Evolutionary conservation across 1,140 invertebrate genomes (phyloP).

Genomic region (Bombus cullumanus): DNA sequence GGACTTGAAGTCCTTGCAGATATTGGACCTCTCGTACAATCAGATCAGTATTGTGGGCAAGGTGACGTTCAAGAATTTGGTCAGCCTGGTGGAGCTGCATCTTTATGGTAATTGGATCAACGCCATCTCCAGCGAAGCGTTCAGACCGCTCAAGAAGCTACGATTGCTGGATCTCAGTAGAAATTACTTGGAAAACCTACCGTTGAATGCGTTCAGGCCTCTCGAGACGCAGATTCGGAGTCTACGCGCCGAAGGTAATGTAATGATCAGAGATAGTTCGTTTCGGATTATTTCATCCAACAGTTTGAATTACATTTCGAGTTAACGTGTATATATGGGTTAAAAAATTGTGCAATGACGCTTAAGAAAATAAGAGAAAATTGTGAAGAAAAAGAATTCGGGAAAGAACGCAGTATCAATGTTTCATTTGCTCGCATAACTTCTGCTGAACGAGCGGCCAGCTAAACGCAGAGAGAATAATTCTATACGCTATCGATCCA

Average conservation of each 20-base stretch:
- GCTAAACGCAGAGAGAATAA: conserved; percentile 20
- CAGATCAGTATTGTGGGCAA: conserved; percentile 90
- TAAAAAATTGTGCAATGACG: not conserved
- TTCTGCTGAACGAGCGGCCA: not conserved
- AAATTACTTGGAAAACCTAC: conserved; percentile 92
- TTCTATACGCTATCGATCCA: conserved; percentile 57
- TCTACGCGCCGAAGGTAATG: conserved; percentile 89
- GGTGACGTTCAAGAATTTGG: conserved; percentile 89
- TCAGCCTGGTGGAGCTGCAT: conserved; percentile 89
- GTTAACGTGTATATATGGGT: not conserved
- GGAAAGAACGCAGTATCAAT: not conserved
- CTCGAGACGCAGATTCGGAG: conserved; percentile 92
- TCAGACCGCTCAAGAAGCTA: conserved; percentile 90
- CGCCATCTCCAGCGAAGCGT: conserved; percentile 89
- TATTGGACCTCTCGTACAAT: conserved; percentile 92
- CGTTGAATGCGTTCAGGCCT: conserved; percentile 88
- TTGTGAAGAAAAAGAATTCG: not conserved
- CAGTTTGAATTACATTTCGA: not conserved
- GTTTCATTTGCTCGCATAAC: conserved; percentile 3
- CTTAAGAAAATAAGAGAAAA: not conserved
- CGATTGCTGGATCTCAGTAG: conserved; percentile 91
- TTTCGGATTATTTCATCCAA: not conserved
- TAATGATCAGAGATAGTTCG: not conserved
- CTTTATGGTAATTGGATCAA: conserved; percentile 93
- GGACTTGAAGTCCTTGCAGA: conserved; percentile 90